Conservation (phyloP, 1,140 invertebrate species). For the Amphibalanus amphitrite region DNA sequence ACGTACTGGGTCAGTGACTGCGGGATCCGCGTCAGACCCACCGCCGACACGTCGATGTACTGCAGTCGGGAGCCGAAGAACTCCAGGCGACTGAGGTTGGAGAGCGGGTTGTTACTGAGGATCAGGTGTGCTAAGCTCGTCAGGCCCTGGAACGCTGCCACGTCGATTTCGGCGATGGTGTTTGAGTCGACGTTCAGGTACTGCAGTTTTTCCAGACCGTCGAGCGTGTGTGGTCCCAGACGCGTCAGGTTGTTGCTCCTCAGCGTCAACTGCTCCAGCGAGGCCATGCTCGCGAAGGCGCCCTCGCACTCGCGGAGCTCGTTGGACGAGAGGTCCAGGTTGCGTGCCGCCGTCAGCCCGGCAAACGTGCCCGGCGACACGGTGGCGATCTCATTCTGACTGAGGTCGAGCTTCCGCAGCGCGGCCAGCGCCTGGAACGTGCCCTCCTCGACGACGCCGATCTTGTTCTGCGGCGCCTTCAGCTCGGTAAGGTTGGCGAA, state of each 20-base stretch:
- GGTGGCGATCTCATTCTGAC: conserved; percentile 39
- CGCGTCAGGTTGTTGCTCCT: conserved; percentile 44
- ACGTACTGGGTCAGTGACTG: conserved; percentile 67
- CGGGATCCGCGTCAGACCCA: conserved; percentile 57
- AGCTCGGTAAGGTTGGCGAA: conserved; percentile 26
- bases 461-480: conserved; percentile 24
- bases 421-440: conserved; percentile 20
- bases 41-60: conserved; percentile 62
- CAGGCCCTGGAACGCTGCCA: conserved; percentile 51
- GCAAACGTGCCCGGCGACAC: conserved; percentile 33
- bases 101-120: conserved; percentile 30
- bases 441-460: conserved; percentile 20
- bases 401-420: conserved; percentile 36
- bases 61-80: conserved; percentile 48
- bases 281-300: conserved; percentile 26
- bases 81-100: conserved; percentile 21
- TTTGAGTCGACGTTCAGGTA: conserved; percentile 67
- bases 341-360: conserved; percentile 24
- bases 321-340: conserved; percentile 31
- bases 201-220: conserved; percentile 43
- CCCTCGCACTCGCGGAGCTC: conserved; percentile 24
- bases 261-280: conserved; percentile 48
- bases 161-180: conserved; percentile 43
- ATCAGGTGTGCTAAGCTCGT: conserved; percentile 54
- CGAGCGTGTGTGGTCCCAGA: conserved; percentile 38